phyloP scores from a whole-genome alignment of 2,888 invertebrate genomes.

The Therioaphis trifolii region DNA sequence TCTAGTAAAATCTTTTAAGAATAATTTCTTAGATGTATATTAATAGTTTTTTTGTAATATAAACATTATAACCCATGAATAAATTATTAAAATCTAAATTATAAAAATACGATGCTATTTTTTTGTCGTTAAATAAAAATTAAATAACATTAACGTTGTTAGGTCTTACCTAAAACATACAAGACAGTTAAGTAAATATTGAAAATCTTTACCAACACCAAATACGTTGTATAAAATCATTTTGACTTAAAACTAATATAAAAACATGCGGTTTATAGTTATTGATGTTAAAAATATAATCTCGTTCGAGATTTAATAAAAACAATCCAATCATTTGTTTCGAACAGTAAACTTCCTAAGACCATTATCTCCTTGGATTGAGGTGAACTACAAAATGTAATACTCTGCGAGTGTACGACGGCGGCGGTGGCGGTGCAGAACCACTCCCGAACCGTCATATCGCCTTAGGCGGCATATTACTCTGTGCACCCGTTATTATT shows the following conservation, averaged over 20 bases:
- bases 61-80: too few species aligned
- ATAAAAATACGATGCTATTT: too few species aligned
- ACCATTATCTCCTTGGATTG: neutral
- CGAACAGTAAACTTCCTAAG: neutral
- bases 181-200: too few species aligned
- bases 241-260: too few species aligned
- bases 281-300: conserved; percentile 2
- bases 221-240: too few species aligned
- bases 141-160: too few species aligned
- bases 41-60: neutral
- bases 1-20: neutral
- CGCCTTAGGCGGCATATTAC: conserved; percentile 39
- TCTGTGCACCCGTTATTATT: conserved; percentile 21
- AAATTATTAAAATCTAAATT: too few species aligned
- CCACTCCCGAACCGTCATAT: conserved; percentile 28
- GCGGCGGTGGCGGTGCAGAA: neutral
- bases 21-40: neutral
- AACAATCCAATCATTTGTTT: conserved; percentile 23
- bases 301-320: conserved; percentile 11
- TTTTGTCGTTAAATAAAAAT: too few species aligned
- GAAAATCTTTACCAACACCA: too few species aligned
- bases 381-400: conserved; percentile 42
- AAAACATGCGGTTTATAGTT: neutral
- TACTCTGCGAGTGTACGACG: neutral
- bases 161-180: too few species aligned